These are phyloP conservation scores for Brachyptera risi DNA, from an alignment of 2,888 invertebrate species.

Conservation along the genomic window DNA sequence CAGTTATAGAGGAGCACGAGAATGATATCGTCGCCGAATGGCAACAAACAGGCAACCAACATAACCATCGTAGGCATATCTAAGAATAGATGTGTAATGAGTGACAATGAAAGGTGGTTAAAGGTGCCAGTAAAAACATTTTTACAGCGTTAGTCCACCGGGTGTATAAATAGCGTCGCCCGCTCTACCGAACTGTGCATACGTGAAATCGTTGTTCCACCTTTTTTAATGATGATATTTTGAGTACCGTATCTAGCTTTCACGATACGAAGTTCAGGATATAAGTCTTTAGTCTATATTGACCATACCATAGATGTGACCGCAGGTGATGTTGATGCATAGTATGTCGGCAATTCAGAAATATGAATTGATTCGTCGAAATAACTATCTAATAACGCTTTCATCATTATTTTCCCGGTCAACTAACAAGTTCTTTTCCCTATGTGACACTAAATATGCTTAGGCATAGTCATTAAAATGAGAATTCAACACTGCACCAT, in stretches of 20 bases:
- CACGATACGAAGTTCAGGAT: not conserved
- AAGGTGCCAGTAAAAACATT: not conserved
- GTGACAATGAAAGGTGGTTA: not conserved
- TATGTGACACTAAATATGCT: not conserved
- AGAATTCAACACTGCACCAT: not conserved
- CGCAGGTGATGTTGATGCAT: slow-evolving; percentile 13
- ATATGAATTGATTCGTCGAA: slow-evolving; percentile 32
- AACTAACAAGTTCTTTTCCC: not conserved
- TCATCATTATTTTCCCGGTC: slow-evolving; percentile 31
- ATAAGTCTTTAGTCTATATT: no score
- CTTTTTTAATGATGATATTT: not conserved
- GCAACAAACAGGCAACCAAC: not conserved
- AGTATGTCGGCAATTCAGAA: slow-evolving; percentile 23
- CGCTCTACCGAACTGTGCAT: not conserved
- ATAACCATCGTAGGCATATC: not conserved
- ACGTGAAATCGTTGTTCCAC: not conserved
- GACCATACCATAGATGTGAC: not conserved
- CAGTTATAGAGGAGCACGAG: not conserved
- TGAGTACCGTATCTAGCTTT: not conserved
- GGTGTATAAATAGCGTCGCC: not conserved
- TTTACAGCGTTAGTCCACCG: not conserved
- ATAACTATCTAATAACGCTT: slow-evolving; percentile 36
- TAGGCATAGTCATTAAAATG: not conserved
- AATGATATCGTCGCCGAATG: no score
- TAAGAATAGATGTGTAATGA: not conserved